phyloP scores from a whole-genome alignment of 2,797 vertebrate species.

The Pterois miles region DNA sequence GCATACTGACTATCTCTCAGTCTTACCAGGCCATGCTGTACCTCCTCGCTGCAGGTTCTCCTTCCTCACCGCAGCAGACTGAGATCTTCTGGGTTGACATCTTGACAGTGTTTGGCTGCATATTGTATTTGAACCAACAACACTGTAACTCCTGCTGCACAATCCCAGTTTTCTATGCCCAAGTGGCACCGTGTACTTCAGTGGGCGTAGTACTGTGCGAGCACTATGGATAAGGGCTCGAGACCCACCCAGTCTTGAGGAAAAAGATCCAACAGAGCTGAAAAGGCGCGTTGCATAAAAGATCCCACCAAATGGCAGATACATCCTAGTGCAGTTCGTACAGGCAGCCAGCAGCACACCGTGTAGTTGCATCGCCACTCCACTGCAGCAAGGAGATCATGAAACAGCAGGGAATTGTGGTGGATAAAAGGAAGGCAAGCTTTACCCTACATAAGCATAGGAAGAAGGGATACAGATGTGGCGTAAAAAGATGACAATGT shows the following conservation, averaged over 20 bases:
- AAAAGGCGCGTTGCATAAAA: conserved; percentile 32
- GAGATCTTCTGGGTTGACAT: conserved; percentile 13
- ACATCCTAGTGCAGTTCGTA: conserved; percentile 30
- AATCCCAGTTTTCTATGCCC: conserved; percentile 1
- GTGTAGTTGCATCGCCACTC: conserved; percentile 35
- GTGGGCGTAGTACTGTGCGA: background rate
- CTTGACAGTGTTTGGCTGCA: conserved; percentile 6
- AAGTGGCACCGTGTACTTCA: background rate
- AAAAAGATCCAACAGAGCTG: conserved; percentile 4
- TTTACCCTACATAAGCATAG: background rate
- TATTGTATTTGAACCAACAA: background rate
- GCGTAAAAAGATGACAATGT: background rate
- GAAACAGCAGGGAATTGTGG: background rate
- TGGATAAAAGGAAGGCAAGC: background rate
- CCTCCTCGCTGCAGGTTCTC: conserved; percentile 41
- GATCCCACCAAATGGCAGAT: conserved; percentile 5
- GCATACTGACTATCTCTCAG: background rate
- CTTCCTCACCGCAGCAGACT: background rate
- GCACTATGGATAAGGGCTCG: background rate
- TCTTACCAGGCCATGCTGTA: conserved; percentile 58
- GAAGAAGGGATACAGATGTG: no score
- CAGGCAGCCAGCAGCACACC: conserved; percentile 44
- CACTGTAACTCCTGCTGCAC: conserved; percentile 24
- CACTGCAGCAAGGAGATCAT: background rate
- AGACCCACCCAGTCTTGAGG: background rate